Evolutionary conservation across 1,140 invertebrate species (phyloP), one percentile per base, ranked within the genome.

Genomic region (Himalopsyche phryganea): DNA sequence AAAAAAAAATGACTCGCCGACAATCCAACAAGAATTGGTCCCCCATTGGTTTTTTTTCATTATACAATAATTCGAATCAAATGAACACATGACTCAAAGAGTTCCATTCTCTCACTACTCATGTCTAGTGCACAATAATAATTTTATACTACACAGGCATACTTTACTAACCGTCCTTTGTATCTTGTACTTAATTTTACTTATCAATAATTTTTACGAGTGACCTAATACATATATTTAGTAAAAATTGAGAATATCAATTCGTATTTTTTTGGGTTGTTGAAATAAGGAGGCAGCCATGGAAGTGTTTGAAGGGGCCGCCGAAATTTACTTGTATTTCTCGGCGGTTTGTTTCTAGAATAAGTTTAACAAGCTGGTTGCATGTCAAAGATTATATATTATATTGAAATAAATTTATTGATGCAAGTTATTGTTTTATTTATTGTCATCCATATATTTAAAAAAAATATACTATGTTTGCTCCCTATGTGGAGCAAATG

Each of bases 341-440:
- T 51, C 49, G 11, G 20, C 7, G 4, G 23, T 28, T 28, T 28
- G 23, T 28, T 28, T 18, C 18, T 54, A 58, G 51, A 14, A 49
- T 62, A 58, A 54, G 60, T 28, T 28, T 57, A 23, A 50, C 14
- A 58, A 58, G 55, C 55, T 55, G 55, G 55, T 62, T 62, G 60
- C 60, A 57, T 55, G 58, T 55, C 38, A 55, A 57, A 59, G 13
- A 58, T 50, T 49, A 49, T 58, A 58, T 58, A 58, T 58, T 48
- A 60, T 54, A 53, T 60, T 54, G n/a, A 60, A 60, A 60, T 60
- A 54, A 60, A 54, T 33, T 49, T 54, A 60, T 60, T 60, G 14
- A 54, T 45, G 58, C 50, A 54, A 49, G 9, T 28, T 28, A 28
- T 28, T 9, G 23, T 28, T 9, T 28, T 28, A n/a, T n/a, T n/a